Percentiles rank a stretch among this genome's conserved stretches.
Evolutionary conservation across 2,797 vertebrate genomes (phyloP).

Genomic region (Periparus ater): DNA sequence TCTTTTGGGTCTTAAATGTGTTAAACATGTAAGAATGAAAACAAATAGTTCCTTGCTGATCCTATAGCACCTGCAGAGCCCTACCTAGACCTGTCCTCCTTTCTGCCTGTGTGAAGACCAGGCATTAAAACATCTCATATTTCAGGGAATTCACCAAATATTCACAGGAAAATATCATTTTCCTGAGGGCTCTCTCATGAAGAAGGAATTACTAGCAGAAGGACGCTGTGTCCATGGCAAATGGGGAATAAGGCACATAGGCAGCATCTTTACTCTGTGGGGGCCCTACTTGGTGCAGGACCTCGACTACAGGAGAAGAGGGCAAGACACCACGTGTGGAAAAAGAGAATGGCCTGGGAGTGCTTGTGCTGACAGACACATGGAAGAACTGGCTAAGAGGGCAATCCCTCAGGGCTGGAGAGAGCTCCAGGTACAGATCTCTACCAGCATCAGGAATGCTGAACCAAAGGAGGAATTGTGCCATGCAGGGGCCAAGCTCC

Average conservation of each 20-base stretch:
- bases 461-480: background rate
- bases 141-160: background rate
- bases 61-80: background rate
- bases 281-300: background rate
- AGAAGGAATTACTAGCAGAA: background rate
- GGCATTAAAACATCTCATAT: accelerated
- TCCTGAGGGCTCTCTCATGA: background rate
- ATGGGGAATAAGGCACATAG: background rate
- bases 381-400: background rate
- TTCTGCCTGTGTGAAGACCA: background rate
- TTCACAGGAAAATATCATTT: background rate
- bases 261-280: background rate
- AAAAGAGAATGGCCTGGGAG: background rate
- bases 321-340: accelerated
- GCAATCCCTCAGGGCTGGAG: background rate
- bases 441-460: background rate
- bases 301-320: background rate
- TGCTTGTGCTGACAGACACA: background rate
- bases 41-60: background rate
- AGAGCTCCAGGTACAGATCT: background rate
- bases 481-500: background rate
- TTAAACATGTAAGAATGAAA: background rate
- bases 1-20: background rate
- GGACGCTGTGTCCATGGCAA: background rate
- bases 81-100: background rate